Base-by-base conservation (phyloP, 2,888 invertebrate genomes). In the Rhagium mordax region DNA sequence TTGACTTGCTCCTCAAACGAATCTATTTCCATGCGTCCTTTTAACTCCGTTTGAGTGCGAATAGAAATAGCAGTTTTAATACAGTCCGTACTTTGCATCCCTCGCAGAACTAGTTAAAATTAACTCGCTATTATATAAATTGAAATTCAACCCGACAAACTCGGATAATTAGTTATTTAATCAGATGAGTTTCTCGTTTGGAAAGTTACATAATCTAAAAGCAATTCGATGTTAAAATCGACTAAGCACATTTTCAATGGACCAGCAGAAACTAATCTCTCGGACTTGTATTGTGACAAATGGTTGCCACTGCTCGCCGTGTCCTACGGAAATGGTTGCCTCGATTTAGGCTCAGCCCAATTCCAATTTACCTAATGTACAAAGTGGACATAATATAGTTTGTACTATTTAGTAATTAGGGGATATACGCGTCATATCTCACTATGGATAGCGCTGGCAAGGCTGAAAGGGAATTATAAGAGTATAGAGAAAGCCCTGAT, bases 161-260 rank as follows among this genome's bases (percentile, higher is more conserved):
- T 70, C 65, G 59, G 62, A 41, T 76, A 76, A 76, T 76, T 74
- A 60, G 66, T 74, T 74, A 70, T 65, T 71, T 65, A 73, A 72
- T 75, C 57, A 71, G 69, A 70, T 69, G 76, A 76, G 76, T 75
- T 78, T 75, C 76, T 76, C 78, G 74, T 79, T 79, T 74, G 71
- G 75, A 76, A 78, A 79, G 74, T 77, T 72, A 75, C 71, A 79
- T 77, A 78, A 78, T 79, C 78, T 81, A 70, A 81, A 80, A 81
- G 81, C 81, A 76, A 77, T 81, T 78, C 78, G 70, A 70, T 81
- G 80, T 80, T 74, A 67, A 49, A 41, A 68, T 69, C 74, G 51
- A 62, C 66, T 64, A 69, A 74, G 68, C 60, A 47, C 62, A 68
- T 75, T 75, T 74, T 49, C 76, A 47, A 78, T 62, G 48, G 76